phyloP scores from a whole-genome alignment of 2,888 invertebrate genomes.

The Cheilosia urbana region DNA sequence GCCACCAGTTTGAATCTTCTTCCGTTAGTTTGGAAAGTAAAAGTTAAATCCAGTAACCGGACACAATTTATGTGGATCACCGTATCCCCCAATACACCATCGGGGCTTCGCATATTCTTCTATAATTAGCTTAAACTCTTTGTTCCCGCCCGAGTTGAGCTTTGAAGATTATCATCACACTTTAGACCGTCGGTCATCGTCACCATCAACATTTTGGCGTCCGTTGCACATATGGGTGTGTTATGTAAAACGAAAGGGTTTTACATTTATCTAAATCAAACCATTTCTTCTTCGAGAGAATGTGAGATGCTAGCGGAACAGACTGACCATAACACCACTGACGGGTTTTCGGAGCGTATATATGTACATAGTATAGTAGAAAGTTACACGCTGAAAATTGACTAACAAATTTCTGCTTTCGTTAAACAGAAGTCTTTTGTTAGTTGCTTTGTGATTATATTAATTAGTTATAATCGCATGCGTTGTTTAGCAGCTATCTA shows the following conservation, averaged over 20 bases:
- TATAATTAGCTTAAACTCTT: neutral
- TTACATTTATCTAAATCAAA: neutral
- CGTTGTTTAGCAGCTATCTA: neutral
- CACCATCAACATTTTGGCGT: neutral
- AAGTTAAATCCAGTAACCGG: conserved; percentile 43
- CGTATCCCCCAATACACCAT: conserved; percentile 12
- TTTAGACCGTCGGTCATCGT: neutral
- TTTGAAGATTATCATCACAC: conserved; percentile 4
- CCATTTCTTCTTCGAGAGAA: neutral
- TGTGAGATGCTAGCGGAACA: conserved; percentile 10
- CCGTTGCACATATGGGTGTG: neutral
- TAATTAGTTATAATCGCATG: conserved; percentile 23
- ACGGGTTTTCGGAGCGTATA: neutral
- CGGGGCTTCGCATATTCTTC: neutral
- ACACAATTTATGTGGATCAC: conserved; percentile 46
- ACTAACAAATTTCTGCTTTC: conserved; percentile 47
- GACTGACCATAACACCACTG: conserved; percentile 28
- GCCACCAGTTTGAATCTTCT: neutral
- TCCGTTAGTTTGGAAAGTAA: conserved; percentile 60
- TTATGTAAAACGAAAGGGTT: conserved; percentile 39
- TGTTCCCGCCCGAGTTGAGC: neutral
- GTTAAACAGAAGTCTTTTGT: conserved; percentile 33
- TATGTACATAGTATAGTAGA: conserved; percentile 33
- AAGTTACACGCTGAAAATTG: conserved; percentile 29
- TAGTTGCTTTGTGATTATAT: conserved; percentile 8